Evolutionary conservation across 2,113 vertebrate species (phyloP), one percentile per base, ranked within the genome.

Genomic region (Desmodus rotundus): DNA sequence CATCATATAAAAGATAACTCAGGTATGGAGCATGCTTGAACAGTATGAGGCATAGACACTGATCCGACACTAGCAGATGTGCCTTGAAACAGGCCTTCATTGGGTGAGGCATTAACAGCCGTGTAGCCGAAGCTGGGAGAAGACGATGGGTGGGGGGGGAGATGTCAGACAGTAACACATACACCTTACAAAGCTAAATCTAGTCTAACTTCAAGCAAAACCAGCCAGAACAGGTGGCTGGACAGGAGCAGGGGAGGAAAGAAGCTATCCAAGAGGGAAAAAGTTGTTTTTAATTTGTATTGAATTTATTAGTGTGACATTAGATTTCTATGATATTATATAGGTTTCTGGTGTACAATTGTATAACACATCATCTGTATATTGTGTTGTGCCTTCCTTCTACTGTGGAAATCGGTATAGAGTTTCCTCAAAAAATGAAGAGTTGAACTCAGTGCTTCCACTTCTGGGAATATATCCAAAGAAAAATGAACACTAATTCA

Each of bases 1-100:
- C 17, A 26, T 43, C 31, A 14, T 15, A 65, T 38, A 33, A 43
- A 61, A 36, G 58, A 78, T 52, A 50, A 33, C n/a, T 67, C 15
- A 56, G 1, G 20, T 38, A 5, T 2, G 9, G 19, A 16, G 0
- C 0, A 7, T 54, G 16, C 33, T 20, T 10, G n/a, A 20, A 26
- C 1, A 74, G 36, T 31, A 41, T 45, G 31, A 90, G 19, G 2
- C 5, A 15, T 1, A 4, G 20, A 16, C 17, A 13, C 26, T 41
- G 17, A 56, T 11, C 5, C 22, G 12, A 68, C 4, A 61, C 0
- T 7, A 50, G 10, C 2, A 81, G 38, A 8, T 22, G 3, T 24
- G 10, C 33, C 33, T 41, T 31, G 19, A 70, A 52, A 12, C 5
- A 43, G 56, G 5, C 12, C 10, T 4, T 12, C 17, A 12, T 0